Evolutionary conservation across 2,113 vertebrate genomes (phyloP).

Genomic region (Channa maculata): DNA sequence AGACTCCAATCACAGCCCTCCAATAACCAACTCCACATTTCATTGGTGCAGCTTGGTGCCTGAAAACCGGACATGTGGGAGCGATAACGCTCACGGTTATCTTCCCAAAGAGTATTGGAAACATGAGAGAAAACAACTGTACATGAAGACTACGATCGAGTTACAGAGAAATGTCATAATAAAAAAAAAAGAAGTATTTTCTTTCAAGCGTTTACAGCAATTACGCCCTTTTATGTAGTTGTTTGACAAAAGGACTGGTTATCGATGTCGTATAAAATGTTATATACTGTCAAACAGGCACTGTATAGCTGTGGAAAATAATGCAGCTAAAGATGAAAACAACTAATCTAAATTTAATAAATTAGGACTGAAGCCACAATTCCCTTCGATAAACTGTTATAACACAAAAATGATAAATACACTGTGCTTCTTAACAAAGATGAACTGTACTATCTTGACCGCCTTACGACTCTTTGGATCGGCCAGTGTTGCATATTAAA

Average conservation of each 20-base stretch:
- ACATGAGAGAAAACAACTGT: too few relatives aligned
- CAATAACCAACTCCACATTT: fast-evolving
- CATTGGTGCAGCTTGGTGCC: slow-evolving; percentile 14
- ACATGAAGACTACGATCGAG: neutral
- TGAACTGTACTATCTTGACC: slow-evolving; percentile 31
- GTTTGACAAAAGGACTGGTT: too few relatives aligned
- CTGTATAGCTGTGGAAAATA: neutral
- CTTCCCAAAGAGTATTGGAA: slow-evolving; percentile 8
- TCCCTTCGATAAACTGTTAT: too few relatives aligned
- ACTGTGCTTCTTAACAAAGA: neutral
- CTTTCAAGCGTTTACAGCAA: neutral
- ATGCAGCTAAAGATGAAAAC: too few relatives aligned
- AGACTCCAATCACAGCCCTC: neutral
- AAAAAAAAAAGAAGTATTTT: neutral
- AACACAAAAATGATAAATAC: neutral
- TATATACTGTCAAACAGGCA: neutral
- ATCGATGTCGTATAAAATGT: neutral
- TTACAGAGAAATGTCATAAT: too few relatives aligned
- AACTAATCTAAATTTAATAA: too few relatives aligned
- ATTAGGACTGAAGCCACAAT: too few relatives aligned
- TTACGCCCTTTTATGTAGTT: neutral
- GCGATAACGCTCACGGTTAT: fast-evolving
- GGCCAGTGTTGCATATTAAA: neutral
- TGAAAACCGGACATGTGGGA: too few relatives aligned
- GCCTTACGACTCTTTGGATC: slow-evolving; percentile 31